A percentile compares a stretch with the other conserved stretches of the same genome.
Evolutionary conservation across 2,797 vertebrate species (phyloP).

Genomic region (Acrossocheilus fasciatus): DNA sequence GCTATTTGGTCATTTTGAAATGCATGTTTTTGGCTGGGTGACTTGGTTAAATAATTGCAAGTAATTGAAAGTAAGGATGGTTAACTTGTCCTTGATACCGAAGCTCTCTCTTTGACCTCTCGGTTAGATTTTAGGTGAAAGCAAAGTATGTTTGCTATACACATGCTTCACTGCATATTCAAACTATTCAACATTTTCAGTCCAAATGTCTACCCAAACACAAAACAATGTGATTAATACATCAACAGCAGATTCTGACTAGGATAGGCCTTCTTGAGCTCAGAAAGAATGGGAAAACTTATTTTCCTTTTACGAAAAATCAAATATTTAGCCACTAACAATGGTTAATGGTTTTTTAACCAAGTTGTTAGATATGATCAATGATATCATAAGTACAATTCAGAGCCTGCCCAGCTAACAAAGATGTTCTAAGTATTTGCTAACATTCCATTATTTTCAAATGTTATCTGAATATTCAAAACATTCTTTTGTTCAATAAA

Average conservation of each 20-base stretch:
- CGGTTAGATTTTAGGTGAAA: slow-evolving; percentile 35
- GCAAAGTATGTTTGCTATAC: slow-evolving; percentile 44
- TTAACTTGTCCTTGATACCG: slow-evolving; percentile 2
- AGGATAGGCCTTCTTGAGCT: background rate
- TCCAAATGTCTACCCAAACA: slow-evolving; percentile 9
- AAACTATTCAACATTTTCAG: background rate
- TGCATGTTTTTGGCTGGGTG: slow-evolving; percentile 7
- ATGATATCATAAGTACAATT: background rate
- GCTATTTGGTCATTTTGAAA: slow-evolving; percentile 2
- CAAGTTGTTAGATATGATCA: background rate
- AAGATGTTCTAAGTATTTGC: background rate
- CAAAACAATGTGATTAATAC: slow-evolving; percentile 10
- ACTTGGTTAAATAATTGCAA: slow-evolving; percentile 17
- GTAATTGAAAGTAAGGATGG: slow-evolving; percentile 2
- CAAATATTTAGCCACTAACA: background rate
- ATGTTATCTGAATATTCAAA: too few relatives aligned
- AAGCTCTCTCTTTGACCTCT: slow-evolving; percentile 27
- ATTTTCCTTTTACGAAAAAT: background rate
- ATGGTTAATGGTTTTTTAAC: background rate
- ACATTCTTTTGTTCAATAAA: too few relatives aligned
- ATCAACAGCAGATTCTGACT: background rate
- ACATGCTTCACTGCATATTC: slow-evolving; percentile 32
- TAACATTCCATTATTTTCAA: background rate
- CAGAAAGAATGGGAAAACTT: background rate
- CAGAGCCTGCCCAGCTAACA: background rate